Base-by-base conservation (phyloP, 2,797 vertebrate genomes). In the Sylvia borin region DNA sequence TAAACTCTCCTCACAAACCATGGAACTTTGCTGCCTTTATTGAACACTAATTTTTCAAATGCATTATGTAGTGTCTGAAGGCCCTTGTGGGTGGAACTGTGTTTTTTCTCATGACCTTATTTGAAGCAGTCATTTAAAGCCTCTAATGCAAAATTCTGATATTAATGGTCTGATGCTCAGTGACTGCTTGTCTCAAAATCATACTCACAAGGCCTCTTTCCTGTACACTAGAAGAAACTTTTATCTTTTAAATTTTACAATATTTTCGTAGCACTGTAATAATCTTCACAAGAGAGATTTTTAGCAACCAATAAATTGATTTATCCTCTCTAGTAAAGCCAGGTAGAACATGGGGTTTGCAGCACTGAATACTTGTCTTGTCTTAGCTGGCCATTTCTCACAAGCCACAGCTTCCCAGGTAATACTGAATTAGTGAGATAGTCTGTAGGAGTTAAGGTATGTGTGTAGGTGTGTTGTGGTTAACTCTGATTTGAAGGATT, bases 31-130 rank as follows among this genome's bases (percentile, higher is more conserved):
- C 54, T 83, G 55, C 62, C 74, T 85, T 95, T 93, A 94, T 53
- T 29, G 55, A 97, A 73, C 61, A 95, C 77, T 91, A 75, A 60
- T 92, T 77, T 66, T 95, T 85, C 83, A 92, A 91, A 95, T 76
- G 55, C 31, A 71, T 40, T 95, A 95, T 16, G 71, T 68, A 90
- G 40, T 34, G 51, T 71, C 78, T 77, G 68, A 76, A 80, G 82
- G 64, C 32, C 32, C 43, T 16, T 58, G n/a, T 19, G 57, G 36
- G 36, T 43, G 42, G 40, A 89, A 34, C 50, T 51, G 5, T 2
- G 65, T 5, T 18, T 83, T 77, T 90, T 58, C 47, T 58, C 67
- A 31, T 38, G 43, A 60, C 13, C 16, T 66, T 51, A 88, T 84
- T 66, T 81, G 60, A 91, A 91, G 38, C 11, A 57, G 64, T 32